Base-by-base conservation (phyloP, 2,797 vertebrate species). In the Cottoperca gobio region DNA sequence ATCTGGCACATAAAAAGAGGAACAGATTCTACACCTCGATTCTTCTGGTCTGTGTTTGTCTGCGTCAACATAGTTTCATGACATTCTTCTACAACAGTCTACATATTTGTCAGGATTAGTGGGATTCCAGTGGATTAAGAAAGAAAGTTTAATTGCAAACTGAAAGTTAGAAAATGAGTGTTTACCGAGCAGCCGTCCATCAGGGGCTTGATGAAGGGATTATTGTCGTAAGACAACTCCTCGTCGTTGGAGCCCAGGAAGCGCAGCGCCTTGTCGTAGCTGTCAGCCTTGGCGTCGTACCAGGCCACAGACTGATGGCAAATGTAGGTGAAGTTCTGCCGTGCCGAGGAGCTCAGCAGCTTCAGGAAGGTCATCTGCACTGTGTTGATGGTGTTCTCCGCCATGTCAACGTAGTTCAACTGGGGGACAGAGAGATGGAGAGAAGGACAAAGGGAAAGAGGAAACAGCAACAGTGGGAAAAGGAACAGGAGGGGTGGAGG, bases 321-420 rank as follows among this genome's bases (percentile, higher is more conserved):
- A 80, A 95, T 95, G 86, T 99, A 99, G 77, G 97, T 99, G 92
- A 99, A 98, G 92, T 99, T 99, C 88, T 99, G 98, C 63, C 96
- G 92, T 9, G 97, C 98, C 5, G 97, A 96, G 59, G 97, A 96
- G 84, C 97, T 99, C 81, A 99, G 95, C 90, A 99, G 95, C 93
- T 96, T 99, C 86, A 99, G 94, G 96, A 99, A 99, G 66, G 97
- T 99, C 97, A 99, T 98, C 94, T 99, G 98, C 72, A 99, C 98
- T 54, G 94, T 90, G 84, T 94, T 97, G 90, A 99, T 97, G 64
- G 93, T 91, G 90, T 93, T 96, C 66, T 97, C 97, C 88, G 94
- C 95, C 45, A 91, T 40, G 67, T 99, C 98, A 64, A 98, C 95
- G 28, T 99, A 99, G 50, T 96, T 98, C 79, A 99, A 91, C 98